Evolutionary conservation across 2,888 invertebrate genomes (phyloP).

Genomic region (Acronicta alni): DNA sequence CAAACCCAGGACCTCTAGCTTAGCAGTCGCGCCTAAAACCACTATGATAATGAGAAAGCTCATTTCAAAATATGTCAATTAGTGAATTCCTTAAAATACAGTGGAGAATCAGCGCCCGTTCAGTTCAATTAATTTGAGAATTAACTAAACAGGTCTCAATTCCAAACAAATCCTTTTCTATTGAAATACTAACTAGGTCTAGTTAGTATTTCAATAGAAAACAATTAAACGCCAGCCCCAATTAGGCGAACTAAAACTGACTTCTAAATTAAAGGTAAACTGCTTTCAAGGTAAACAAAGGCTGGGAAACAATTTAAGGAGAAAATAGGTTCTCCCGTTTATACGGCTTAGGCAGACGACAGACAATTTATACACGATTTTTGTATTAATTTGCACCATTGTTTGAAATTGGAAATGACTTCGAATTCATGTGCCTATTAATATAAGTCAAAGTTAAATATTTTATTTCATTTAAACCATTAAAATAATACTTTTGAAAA

Average conservation of each 20-base stretch:
- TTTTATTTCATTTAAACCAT: too few relatives aligned
- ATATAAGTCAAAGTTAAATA: too few relatives aligned
- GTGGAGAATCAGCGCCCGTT: too few relatives aligned
- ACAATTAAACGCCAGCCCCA: constrained; percentile 33
- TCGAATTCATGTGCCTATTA: too few relatives aligned
- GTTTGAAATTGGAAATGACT: background rate
- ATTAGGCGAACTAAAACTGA: constrained; percentile 38
- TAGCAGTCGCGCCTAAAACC: too few relatives aligned
- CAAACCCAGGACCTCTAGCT: too few relatives aligned
- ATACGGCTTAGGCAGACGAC: background rate
- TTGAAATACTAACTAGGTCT: too few relatives aligned
- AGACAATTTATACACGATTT: constrained; percentile 1
- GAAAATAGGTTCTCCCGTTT: constrained; percentile 10
- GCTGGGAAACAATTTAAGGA: constrained; percentile 25
- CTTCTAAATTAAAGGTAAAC: constrained; percentile 38
- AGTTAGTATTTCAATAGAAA: constrained; percentile 41
- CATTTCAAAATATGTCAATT: too few relatives aligned
- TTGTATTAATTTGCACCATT: background rate
- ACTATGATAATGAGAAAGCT: too few relatives aligned
- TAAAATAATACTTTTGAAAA: too few relatives aligned
- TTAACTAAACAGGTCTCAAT: constrained; percentile 12
- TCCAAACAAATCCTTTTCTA: constrained; percentile 3
- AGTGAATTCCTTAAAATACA: too few relatives aligned
- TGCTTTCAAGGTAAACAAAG: constrained; percentile 39
- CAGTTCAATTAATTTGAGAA: constrained; percentile 6